Conservation (phyloP, 2,113 vertebrate species). For the Labeo catla region DNA sequence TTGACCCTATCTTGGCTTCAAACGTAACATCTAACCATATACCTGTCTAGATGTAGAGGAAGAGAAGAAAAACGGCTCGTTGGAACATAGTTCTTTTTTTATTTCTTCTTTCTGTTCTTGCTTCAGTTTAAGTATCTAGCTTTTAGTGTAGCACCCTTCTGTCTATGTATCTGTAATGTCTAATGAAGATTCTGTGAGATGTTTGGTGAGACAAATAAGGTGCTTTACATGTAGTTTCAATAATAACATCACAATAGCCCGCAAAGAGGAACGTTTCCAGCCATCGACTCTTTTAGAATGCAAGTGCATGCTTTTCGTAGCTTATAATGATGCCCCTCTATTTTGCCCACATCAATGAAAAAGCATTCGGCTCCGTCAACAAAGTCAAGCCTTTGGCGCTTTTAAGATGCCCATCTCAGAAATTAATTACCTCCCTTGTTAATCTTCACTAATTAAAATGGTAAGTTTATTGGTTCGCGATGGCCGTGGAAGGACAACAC, state of each 20-base stretch:
- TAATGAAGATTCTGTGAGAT: background rate
- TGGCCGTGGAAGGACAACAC: conserved; percentile 43
- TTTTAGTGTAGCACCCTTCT: too few relatives aligned
- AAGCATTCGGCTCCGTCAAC: conserved; percentile 67
- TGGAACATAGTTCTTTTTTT: background rate
- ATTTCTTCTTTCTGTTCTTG: background rate
- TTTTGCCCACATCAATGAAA: conserved; percentile 49
- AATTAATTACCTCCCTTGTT: conserved; percentile 86
- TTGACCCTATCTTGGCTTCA: conserved; percentile 4
- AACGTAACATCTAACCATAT: background rate
- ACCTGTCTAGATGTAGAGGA: background rate
- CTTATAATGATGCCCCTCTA: conserved; percentile 45
- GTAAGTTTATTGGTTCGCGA: conserved; percentile 29
- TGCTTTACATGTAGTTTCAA: conserved; percentile 8
- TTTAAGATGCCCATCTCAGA: conserved; percentile 81
- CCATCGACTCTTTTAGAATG: conserved; percentile 20
- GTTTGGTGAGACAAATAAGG: background rate
- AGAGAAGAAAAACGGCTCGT: background rate
- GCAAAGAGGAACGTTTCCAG: background rate
- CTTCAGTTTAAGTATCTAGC: background rate
- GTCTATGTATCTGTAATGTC: background rate
- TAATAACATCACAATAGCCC: conserved; percentile 27
- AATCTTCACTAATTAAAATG: conserved; percentile 85
- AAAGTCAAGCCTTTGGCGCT: conserved; percentile 78
- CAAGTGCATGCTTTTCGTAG: conserved; percentile 11